phyloP scores from a whole-genome alignment of 2,797 vertebrate species.

The Emydoidea blandingii region DNA sequence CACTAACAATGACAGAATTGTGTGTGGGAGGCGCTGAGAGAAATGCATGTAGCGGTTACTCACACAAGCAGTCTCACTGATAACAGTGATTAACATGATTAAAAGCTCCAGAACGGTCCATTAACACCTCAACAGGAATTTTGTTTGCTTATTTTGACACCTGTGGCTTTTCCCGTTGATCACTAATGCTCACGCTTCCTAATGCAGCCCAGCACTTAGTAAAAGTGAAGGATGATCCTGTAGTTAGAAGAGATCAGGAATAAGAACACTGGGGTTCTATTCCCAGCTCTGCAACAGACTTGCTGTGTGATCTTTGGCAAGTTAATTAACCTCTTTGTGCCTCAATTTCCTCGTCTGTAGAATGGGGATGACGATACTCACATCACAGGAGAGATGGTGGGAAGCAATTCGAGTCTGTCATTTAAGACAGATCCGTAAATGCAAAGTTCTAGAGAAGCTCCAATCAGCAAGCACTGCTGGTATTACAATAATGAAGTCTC shows the following conservation, averaged over 20 bases:
- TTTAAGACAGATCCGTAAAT: not conserved
- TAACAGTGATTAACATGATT: not conserved
- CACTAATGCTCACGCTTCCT: not conserved
- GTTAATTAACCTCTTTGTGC: not conserved
- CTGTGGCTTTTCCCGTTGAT: not conserved
- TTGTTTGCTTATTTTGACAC: not conserved
- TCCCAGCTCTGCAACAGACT: not conserved
- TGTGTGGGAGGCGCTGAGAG: not conserved
- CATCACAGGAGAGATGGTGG: not conserved
- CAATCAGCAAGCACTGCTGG: accelerated
- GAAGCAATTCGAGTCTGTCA: not conserved
- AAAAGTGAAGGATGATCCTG: not conserved
- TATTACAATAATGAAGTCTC: accelerated
- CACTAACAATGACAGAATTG: not conserved
- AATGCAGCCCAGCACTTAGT: not conserved
- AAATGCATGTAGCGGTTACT: not conserved
- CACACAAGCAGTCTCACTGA: not conserved
- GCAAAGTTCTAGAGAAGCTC: not conserved
- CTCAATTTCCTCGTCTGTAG: accelerated
- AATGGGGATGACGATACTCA: accelerated
- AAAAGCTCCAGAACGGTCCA: not conserved
- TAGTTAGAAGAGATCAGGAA: not conserved
- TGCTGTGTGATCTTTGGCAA: not conserved
- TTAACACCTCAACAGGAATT: not conserved
- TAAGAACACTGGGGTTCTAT: not conserved